Conservation (phyloP, 2,888 invertebrate species). For the Kryphioiulus occultus region DNA sequence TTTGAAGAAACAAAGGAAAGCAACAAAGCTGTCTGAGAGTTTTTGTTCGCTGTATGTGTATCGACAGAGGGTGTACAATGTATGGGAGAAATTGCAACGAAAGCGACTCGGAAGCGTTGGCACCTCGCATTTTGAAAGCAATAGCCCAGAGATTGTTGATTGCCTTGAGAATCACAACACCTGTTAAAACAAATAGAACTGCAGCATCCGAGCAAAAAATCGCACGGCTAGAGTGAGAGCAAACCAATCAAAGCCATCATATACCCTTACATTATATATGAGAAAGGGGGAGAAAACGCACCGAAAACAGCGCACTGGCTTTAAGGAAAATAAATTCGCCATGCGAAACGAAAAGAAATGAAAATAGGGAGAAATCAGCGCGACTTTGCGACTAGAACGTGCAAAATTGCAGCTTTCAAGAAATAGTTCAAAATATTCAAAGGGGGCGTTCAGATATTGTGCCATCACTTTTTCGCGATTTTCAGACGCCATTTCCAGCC, state of each 20-base stretch:
- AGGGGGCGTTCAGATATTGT: too few relatives aligned
- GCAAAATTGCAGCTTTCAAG: neutral
- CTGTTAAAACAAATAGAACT: conserved; percentile 31
- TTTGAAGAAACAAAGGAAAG: conserved; percentile 24
- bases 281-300: neutral
- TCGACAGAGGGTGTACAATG: neutral
- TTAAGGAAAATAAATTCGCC: neutral
- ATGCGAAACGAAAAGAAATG: neutral
- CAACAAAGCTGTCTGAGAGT: conserved; percentile 1
- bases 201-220: neutral
- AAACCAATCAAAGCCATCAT: conserved; percentile 35
- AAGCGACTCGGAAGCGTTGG: neutral
- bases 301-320: neutral
- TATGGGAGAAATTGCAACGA: neutral
- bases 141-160: conserved; percentile 25
- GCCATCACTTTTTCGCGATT: neutral
- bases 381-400: neutral
- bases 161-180: conserved; percentile 35
- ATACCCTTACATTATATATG: neutral
- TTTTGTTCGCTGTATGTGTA: neutral
- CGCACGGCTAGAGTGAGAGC: neutral
- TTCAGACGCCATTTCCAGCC: too few relatives aligned
- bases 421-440: neutral
- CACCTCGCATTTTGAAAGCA: conserved; percentile 15
- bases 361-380: neutral